A percentile compares a stretch with the other conserved stretches of the same genome.
Evolutionary conservation across 2,113 vertebrate species (phyloP).

Genomic region (Entelurus aequoreus): DNA sequence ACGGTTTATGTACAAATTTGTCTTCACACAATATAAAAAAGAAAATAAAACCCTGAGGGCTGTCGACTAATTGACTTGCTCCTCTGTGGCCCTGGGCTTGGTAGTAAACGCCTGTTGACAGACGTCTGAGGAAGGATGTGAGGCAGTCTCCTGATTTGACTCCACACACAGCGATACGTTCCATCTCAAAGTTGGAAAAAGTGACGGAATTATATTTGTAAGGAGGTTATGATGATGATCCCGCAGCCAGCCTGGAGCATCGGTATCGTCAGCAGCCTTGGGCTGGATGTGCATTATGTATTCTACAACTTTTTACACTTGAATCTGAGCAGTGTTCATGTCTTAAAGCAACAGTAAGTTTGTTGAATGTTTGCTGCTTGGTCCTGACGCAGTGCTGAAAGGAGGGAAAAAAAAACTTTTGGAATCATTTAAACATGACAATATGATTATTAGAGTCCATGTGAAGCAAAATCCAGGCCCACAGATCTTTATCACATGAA

Average conservation of each 20-base stretch:
- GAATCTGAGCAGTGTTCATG: constrained; percentile 49
- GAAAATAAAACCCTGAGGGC: constrained; percentile 59
- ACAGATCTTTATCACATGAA: background rate
- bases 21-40: constrained; percentile 38
- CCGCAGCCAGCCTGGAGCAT: constrained; percentile 48
- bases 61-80: constrained; percentile 36
- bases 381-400: constrained; percentile 56
- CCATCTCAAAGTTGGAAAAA: constrained; percentile 46
- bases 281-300: constrained; percentile 51
- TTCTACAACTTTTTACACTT: constrained; percentile 65
- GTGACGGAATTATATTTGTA: constrained; percentile 56
- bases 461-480: background rate
- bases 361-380: constrained; percentile 55
- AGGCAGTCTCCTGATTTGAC: constrained; percentile 35
- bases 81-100: constrained; percentile 22
- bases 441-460: background rate
- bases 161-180: constrained; percentile 48
- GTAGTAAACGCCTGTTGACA: constrained; percentile 26
- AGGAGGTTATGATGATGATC: constrained; percentile 60
- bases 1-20: constrained; percentile 59
- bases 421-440: background rate
- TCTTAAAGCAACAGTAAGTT: constrained; percentile 51
- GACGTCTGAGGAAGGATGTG: constrained; percentile 28
- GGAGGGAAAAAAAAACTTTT: constrained; percentile 13
- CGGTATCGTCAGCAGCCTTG: constrained; percentile 46